Base-by-base conservation (phyloP, 1,140 invertebrate genomes). In the Carposina sasakii region DNA sequence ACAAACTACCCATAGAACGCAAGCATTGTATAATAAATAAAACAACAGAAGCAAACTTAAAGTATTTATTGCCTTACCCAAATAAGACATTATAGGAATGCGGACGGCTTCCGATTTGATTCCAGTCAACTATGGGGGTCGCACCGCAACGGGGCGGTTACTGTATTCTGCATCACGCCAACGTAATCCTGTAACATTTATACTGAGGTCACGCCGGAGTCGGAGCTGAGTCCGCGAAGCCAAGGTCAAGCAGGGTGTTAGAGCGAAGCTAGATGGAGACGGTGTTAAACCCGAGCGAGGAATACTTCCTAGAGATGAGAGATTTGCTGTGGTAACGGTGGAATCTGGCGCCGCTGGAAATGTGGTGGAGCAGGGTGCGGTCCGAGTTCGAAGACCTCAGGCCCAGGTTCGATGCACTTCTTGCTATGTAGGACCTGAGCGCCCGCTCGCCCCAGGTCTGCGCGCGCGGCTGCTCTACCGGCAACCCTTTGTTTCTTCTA, bases 401-500 rank as follows among this genome's bases (percentile, higher is more conserved):
- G 2, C 8, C n/a, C 12, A 36, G 33, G 19, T 6, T 12, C 1
- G 17, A 21, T 3, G 8, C 3, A 8, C 19, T 21, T 9, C 87
- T 87, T 13, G 84, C 74, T 16, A 87, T 85, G 70, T 91, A 92
- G 0, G 90, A 91, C 41, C 92, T 87, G 21, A 94, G 85, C 16
- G 90, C 89, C 19, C 93, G 87, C 76, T 95, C 94, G 20, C 91
- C 90, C 94, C 93, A 95, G 31, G 93, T 93, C 74, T 94, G 90
- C 2, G 93, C 88, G 36, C 89, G 86, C 1, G 93, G 93, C 23
- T 88, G 87, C 46, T 94, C 93, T 13, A 90, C 86, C 1, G 78
- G 75, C 20, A 92, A 71, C 1, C 93, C 93, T 54, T 86, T 87
- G 65, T 91, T 89, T 43, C 92, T 88, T 65, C 90, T 89, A 67